These are phyloP conservation scores for Ceyx erithaca DNA, from an alignment of 2,797 vertebrate genomes.

Conservation along the genomic window DNA sequence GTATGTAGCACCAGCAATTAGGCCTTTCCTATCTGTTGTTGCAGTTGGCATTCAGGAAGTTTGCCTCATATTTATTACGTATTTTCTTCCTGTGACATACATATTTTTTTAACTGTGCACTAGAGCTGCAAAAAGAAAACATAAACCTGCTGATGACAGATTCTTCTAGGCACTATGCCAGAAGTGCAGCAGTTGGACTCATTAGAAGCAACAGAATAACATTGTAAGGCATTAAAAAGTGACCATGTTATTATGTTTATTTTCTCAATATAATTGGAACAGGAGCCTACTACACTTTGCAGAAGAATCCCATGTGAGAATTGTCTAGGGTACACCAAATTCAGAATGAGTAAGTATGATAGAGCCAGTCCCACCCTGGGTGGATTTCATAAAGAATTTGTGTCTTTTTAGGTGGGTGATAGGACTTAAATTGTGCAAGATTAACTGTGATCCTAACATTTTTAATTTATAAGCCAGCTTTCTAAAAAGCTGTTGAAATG, in stretches of 20 bases:
- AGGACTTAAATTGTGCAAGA: not conserved
- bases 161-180: not conserved
- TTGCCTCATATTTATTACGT: not conserved
- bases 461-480: not conserved
- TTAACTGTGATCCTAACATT: not conserved
- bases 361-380: not conserved
- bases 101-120: not conserved
- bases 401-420: not conserved
- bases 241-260: not conserved
- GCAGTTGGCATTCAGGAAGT: not conserved
- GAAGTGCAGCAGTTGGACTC: not conserved
- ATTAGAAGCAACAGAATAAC: not conserved
- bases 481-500: constrained; percentile 18
- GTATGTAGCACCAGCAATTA: not conserved
- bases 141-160: not conserved
- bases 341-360: not conserved
- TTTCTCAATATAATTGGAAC: not conserved
- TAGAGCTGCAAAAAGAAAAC: not conserved
- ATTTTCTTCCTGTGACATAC: not conserved
- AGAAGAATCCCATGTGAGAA: not conserved
- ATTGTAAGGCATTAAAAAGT: not conserved
- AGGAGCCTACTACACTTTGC: not conserved
- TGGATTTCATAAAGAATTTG: not conserved
- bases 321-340: constrained; percentile 10
- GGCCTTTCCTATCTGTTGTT: not conserved